Percentiles rank a stretch among this genome's conserved stretches.
These are phyloP conservation scores for Ardeotis arabs DNA, from an alignment of 2,113 vertebrate genomes.

Conservation along the genomic window DNA sequence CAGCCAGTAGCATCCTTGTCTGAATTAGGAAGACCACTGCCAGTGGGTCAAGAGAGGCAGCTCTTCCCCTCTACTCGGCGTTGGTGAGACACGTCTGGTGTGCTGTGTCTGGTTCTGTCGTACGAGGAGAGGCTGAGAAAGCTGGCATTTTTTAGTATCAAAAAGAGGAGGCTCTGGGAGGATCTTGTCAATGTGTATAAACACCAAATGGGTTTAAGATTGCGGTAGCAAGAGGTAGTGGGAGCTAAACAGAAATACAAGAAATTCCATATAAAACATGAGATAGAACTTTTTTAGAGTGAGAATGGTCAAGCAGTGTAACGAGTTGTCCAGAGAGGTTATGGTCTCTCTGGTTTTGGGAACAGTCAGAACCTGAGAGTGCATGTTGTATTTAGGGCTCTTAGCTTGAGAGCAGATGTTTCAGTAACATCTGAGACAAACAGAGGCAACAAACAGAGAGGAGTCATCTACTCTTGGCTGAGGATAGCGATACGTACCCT, in stretches of 20 bases:
- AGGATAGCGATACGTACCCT: rapidly evolving
- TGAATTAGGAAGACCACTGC: neutral
- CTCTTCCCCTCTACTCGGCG: rapidly evolving
- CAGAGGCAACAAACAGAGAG: neutral
- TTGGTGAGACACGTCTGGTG: rapidly evolving
- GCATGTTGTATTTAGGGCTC: neutral
- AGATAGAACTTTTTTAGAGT: too few species aligned
- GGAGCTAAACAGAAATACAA: neutral
- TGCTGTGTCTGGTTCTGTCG: neutral
- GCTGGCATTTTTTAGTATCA: neutral
- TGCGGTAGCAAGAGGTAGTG: neutral
- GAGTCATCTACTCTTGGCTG: neutral
- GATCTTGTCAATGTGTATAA: neutral
- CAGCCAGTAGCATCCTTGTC: neutral
- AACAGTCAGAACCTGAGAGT: neutral
- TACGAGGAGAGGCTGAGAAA: neutral
- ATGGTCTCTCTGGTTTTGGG: neutral
- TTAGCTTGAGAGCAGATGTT: neutral
- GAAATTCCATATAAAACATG: neutral
- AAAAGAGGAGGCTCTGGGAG: neutral
- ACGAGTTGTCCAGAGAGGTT: neutral
- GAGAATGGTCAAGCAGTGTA: neutral
- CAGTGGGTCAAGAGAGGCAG: neutral
- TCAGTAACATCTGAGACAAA: neutral
- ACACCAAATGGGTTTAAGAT: neutral